Evolutionary conservation across 1,140 invertebrate species (phyloP), one percentile per base, ranked within the genome.

Genomic region (Philaenus spumarius): DNA sequence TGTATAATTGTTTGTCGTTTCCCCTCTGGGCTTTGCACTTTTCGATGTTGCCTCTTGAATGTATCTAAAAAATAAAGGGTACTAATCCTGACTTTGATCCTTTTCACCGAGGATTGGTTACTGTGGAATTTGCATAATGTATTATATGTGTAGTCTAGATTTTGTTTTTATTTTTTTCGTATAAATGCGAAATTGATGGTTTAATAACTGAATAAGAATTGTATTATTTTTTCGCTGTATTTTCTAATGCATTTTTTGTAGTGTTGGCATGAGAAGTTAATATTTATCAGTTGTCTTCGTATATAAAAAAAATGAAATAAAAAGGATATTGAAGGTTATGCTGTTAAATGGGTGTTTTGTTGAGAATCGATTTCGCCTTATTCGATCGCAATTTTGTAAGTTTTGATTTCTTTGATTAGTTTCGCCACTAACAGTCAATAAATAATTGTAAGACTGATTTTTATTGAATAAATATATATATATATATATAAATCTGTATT

Each of bases 81-180:
- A n/a, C n/a, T 3, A 4, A 9, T 30, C 26, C 26, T 30, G 35
- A 23, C 39, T 35, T 30, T 26, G 50, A 34, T 35, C 20, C n/a
- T 52, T 17, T 30, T 52, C 20, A 14, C 5, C 12, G 26, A 24
- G 15, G 30, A 3, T 30, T 14, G 9, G 20, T 9, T 52, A 26
- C 22, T 37, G 40, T 43, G 53, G 53, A 55, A 55, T 55, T 52
- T 52, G 26, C 26, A 34, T 35, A 26, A 24, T 55, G 53, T 55
- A 55, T 55, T 55, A 55, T 55, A 55, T 55, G 53, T 55, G 53
- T 55, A 55, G 53, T 43, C 17, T 53, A 53, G 50, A 53, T 53
- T 53, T 51, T 55, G 26, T 30, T 30, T 30, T 30, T 30, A 30
- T 43, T 37, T 46, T 55, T 45, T 55, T 43, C 43, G 53, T 46